phyloP scores from a whole-genome alignment of 2,113 vertebrate species.

The Collichthys lucidus region DNA sequence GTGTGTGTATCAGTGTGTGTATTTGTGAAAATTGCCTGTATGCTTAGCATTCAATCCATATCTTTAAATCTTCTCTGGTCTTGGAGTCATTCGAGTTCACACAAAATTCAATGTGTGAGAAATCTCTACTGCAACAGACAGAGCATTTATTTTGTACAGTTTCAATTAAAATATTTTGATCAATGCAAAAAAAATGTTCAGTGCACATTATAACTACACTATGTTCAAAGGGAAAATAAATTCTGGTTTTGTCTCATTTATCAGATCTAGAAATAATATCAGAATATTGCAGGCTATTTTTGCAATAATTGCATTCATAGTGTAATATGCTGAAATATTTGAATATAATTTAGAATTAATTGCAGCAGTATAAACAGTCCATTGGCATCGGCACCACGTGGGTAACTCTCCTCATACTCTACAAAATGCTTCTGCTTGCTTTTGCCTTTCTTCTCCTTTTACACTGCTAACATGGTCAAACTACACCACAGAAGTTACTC shows the following conservation, averaged over 20 bases:
- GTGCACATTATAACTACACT: not conserved
- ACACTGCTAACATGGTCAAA: too few species aligned
- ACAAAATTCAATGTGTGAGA: not conserved
- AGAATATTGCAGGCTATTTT: not conserved
- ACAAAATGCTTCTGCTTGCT: too few species aligned
- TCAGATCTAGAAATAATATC: not conserved
- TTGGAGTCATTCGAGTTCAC: too few species aligned
- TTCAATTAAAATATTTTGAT: not conserved
- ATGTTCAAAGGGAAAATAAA: not conserved
- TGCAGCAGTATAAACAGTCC: not conserved
- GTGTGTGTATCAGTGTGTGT: constrained; percentile 1
- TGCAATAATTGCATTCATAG: not conserved
- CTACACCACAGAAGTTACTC: too few species aligned
- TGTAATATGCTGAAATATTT: not conserved
- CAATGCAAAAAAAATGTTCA: not conserved
- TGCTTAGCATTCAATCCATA: not conserved
- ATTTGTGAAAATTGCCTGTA: not conserved
- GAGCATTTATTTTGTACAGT: not conserved
- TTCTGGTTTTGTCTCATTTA: not conserved
- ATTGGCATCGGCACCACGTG: too few species aligned
- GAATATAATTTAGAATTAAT: not conserved
- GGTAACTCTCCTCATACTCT: too few species aligned
- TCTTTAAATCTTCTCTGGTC: not conserved
- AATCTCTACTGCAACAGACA: not conserved
- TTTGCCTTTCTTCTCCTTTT: too few species aligned